Evolutionary conservation across 2,888 invertebrate genomes (phyloP).

Genomic region (Hyles lineata): DNA sequence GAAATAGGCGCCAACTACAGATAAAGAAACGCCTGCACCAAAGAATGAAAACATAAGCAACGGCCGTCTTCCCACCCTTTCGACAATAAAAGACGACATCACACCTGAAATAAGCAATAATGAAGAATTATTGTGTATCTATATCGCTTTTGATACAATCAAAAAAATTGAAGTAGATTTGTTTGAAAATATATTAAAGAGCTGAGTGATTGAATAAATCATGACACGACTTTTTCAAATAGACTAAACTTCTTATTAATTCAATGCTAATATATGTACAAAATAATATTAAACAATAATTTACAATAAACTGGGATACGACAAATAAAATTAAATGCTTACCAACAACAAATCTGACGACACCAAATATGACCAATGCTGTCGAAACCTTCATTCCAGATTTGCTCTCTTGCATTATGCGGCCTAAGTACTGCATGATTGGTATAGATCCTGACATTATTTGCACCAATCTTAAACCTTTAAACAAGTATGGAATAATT

Average conservation of each 20-base stretch:
- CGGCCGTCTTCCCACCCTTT: constrained; percentile 72
- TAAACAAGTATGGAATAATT: too few relatives aligned
- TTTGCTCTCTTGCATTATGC: constrained; percentile 62
- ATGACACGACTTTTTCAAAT: too few relatives aligned
- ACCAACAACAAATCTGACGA: constrained; percentile 60
- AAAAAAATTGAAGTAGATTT: too few relatives aligned
- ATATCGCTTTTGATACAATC: too few relatives aligned
- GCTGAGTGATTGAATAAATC: too few relatives aligned
- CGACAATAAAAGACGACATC: constrained; percentile 60
- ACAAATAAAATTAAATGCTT: constrained; percentile 38
- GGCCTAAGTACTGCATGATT: constrained; percentile 62
- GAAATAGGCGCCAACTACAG: constrained; percentile 65
- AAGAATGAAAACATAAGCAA: constrained; percentile 70
- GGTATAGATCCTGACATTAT: constrained; percentile 59
- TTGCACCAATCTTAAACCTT: constrained; percentile 62
- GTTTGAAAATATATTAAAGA: too few relatives aligned
- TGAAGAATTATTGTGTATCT: not conserved
- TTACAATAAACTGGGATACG: not conserved
- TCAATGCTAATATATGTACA: too few relatives aligned
- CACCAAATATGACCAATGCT: too few relatives aligned
- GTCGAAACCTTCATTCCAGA: constrained; percentile 50
- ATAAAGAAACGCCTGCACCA: constrained; percentile 56
- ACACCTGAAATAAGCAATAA: constrained; percentile 57
- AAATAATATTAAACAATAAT: not conserved
- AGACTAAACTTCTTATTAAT: too few relatives aligned